Percentiles rank a stretch among this genome's conserved stretches.
Evolutionary conservation across 2,888 invertebrate genomes (phyloP).

Genomic region (Calliscelio sp.): DNA sequence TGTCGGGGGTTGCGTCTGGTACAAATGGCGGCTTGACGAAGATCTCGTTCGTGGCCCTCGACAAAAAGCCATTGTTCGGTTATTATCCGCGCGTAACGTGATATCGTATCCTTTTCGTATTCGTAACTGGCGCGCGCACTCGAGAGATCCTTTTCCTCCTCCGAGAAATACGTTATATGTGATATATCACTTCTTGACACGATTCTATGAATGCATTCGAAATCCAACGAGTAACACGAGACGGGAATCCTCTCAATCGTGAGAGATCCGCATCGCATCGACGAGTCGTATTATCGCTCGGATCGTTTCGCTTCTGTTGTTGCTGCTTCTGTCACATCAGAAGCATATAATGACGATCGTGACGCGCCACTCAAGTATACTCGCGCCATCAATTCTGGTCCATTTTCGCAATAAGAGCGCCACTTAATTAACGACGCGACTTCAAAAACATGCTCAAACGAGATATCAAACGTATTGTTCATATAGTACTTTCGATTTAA

Average conservation of each 20-base stretch:
- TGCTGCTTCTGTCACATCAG: slow-evolving; percentile 58
- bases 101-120: slow-evolving; percentile 79
- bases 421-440: slow-evolving; percentile 38
- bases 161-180: slow-evolving; percentile 64
- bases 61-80: slow-evolving; percentile 81
- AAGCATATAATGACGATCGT: slow-evolving; percentile 68
- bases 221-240: slow-evolving; percentile 67
- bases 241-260: slow-evolving; percentile 65
- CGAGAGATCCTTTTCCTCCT: slow-evolving; percentile 66
- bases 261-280: slow-evolving; percentile 67
- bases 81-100: slow-evolving; percentile 80
- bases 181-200: slow-evolving; percentile 72
- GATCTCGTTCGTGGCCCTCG: slow-evolving; percentile 74
- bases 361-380: slow-evolving; percentile 40
- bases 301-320: slow-evolving; percentile 53
- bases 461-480: slow-evolving; percentile 7
- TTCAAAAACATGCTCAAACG: slow-evolving; percentile 36
- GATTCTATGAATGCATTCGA: slow-evolving; percentile 68
- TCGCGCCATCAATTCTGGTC: slow-evolving; percentile 31
- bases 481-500: slow-evolving; percentile 26
- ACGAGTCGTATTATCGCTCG: slow-evolving; percentile 59
- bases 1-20: slow-evolving; percentile 75
- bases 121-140: slow-evolving; percentile 67
- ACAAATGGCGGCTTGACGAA: slow-evolving; percentile 80
- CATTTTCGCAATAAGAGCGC: slow-evolving; percentile 50